phyloP scores from a whole-genome alignment of 1,140 invertebrate species.

The Agrypnia vestita region DNA sequence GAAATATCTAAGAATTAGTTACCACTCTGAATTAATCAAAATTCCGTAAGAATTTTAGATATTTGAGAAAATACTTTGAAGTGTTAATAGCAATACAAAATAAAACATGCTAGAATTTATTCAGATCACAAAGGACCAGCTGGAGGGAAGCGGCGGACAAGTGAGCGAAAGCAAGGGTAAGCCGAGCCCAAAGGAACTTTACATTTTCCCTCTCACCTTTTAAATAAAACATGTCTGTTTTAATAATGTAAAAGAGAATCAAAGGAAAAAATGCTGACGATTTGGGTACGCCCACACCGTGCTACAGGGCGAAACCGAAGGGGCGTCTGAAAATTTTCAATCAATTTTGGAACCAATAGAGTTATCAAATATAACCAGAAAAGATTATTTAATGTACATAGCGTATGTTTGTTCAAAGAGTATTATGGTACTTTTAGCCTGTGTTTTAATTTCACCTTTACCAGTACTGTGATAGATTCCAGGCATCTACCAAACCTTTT shows the following conservation, averaged over 20 bases:
- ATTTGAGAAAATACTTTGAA: no score
- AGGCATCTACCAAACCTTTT: background rate
- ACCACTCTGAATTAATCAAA: no score
- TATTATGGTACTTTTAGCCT: background rate
- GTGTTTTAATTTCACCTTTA: no score
- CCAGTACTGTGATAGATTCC: background rate
- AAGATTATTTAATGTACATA: background rate
- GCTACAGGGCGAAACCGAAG: no score
- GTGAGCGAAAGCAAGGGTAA: no score
- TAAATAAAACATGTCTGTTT: conserved; percentile 28
- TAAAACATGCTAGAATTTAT: no score
- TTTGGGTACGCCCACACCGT: background rate
- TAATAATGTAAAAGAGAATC: conserved; percentile 4
- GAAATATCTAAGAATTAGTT: no score
- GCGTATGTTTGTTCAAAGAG: background rate
- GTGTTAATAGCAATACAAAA: no score
- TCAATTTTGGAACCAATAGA: background rate
- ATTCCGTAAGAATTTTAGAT: no score
- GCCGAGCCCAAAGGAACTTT: no score
- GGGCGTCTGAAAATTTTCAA: background rate
- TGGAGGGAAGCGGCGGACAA: no score
- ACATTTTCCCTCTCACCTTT: background rate
- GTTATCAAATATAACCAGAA: background rate
- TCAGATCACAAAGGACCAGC: no score
- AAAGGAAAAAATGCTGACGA: conserved; percentile 34